These are phyloP conservation scores for Tiliacea aurago DNA, from an alignment of 2,888 invertebrate genomes.

Conservation along the genomic window DNA sequence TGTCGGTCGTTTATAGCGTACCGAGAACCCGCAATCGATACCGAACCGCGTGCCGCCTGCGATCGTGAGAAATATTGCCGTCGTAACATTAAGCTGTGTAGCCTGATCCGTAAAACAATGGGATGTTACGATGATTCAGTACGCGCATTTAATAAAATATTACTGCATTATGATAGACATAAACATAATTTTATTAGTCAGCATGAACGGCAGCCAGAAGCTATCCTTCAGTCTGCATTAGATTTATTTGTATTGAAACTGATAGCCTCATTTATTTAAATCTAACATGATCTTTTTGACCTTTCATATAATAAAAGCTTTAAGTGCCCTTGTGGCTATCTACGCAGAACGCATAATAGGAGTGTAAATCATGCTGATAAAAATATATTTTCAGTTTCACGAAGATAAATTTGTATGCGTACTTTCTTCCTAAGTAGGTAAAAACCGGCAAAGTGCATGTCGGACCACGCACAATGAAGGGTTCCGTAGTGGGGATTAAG, in stretches of 20 bases:
- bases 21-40: slow-evolving; percentile 80
- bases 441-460: too few species aligned
- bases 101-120: slow-evolving; percentile 46
- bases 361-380: slow-evolving; percentile 14
- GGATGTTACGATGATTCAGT: slow-evolving; percentile 55
- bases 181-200: slow-evolving; percentile 28
- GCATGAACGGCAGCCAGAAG: slow-evolving; percentile 24
- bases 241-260: slow-evolving; percentile 20
- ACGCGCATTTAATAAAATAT: slow-evolving; percentile 45
- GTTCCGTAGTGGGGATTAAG: too few species aligned
- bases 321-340: slow-evolving; percentile 1
- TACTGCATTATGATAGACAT: slow-evolving; percentile 22
- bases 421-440: not conserved
- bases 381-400: not conserved
- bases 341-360: slow-evolving; percentile 3
- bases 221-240: slow-evolving; percentile 12
- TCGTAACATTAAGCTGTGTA: slow-evolving; percentile 49
- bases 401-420: slow-evolving; percentile 1
- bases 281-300: slow-evolving; percentile 25
- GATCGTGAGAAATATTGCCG: slow-evolving; percentile 69
- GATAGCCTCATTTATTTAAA: slow-evolving; percentile 39
- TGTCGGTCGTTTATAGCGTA: slow-evolving; percentile 76
- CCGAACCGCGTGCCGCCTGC: slow-evolving; percentile 65
- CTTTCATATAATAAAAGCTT: slow-evolving; percentile 24
- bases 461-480: too few species aligned